phyloP scores from a whole-genome alignment of 64 coral and sea anemone genomes.

The Montipora cactus region DNA sequence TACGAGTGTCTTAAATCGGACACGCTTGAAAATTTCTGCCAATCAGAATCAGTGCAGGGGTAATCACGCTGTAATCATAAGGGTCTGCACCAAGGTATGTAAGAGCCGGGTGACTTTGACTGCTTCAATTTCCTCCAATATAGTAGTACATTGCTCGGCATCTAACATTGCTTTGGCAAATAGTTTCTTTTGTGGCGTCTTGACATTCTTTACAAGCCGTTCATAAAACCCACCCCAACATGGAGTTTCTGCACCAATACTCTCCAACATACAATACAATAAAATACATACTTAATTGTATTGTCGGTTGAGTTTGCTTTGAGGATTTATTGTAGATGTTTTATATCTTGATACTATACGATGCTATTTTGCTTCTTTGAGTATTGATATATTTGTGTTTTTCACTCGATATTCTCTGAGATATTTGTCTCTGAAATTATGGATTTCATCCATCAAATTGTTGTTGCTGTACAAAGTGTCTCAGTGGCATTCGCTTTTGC shows the following conservation, averaged over 20 bases:
- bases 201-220: neutral
- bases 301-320: too few species aligned
- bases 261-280: neutral
- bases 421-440: too few species aligned
- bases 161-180: neutral
- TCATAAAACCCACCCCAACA: neutral
- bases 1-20: neutral
- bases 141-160: neutral
- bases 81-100: conserved; percentile 21
- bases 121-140: neutral
- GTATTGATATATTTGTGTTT: too few species aligned
- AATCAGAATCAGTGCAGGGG: neutral
- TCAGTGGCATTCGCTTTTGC: too few species aligned
- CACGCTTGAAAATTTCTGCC: neutral
- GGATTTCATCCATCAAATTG: too few species aligned
- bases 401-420: too few species aligned
- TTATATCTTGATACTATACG: too few species aligned
- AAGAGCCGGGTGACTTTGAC: neutral
- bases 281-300: neutral
- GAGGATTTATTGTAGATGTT: too few species aligned
- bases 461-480: too few species aligned
- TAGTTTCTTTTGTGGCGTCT: neutral
- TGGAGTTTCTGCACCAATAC: neutral
- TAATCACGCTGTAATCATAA: neutral
- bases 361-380: too few species aligned